Evolutionary conservation across 2,888 invertebrate genomes (phyloP).

Genomic region (Xestia c-nigrum): DNA sequence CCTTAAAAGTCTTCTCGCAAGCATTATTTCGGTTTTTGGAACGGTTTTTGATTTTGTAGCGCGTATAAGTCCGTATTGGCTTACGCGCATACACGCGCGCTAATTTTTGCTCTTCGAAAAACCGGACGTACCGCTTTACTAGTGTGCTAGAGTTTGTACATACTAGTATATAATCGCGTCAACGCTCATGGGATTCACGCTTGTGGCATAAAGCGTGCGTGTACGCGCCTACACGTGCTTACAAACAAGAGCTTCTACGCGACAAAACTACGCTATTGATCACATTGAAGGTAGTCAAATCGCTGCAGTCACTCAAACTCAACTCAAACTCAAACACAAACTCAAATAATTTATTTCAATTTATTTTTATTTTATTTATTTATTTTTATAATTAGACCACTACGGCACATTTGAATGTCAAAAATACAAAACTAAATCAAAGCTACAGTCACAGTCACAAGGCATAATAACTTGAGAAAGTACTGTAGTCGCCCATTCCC

Average conservation of each 20-base stretch:
- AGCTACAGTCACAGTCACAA: too few species aligned
- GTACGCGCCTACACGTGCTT: not conserved
- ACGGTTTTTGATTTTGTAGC: not conserved
- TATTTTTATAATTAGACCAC: too few species aligned
- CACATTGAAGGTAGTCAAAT: not conserved
- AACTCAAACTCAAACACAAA: too few species aligned
- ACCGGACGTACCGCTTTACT: not conserved
- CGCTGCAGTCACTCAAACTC: not conserved
- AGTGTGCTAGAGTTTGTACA: not conserved
- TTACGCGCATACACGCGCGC: not conserved
- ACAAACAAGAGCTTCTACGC: not conserved
- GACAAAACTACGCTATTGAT: too few species aligned
- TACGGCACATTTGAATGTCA: too few species aligned
- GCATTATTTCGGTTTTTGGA: not conserved
- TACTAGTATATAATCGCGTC: not conserved
- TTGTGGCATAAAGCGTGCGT: too few species aligned
- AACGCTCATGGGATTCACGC: not conserved
- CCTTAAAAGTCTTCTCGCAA: not conserved
- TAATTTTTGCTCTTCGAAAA: not conserved
- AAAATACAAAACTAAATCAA: too few species aligned
- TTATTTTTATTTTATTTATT: too few species aligned
- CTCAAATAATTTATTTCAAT: too few species aligned
- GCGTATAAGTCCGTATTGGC: not conserved
- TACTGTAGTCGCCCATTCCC: too few species aligned
- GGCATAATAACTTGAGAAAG: too few species aligned